Percentiles rank a stretch among this genome's conserved stretches.
Evolutionary conservation across 2,888 invertebrate species (phyloP).

Genomic region (Melanostoma mellinum): DNA sequence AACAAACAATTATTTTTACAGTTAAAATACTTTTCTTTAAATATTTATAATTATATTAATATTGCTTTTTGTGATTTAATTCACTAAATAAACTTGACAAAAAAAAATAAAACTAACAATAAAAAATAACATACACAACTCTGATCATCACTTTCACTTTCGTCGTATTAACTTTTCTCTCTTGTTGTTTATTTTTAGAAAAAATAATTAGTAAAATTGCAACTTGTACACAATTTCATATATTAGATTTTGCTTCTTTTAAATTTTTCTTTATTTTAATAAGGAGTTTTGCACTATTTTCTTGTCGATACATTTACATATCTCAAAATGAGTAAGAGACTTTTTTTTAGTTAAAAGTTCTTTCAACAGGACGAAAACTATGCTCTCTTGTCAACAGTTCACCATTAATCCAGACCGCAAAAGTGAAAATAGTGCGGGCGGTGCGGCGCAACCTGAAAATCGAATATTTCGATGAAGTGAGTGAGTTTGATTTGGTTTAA

Average conservation of each 20-base stretch:
- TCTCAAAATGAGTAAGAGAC: constrained; percentile 34
- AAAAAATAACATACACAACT: constrained; percentile 33
- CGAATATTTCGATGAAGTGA: constrained; percentile 72
- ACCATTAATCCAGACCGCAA: constrained; percentile 60
- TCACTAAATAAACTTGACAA: constrained; percentile 30
- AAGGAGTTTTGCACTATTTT: constrained; percentile 59
- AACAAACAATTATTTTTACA: constrained; percentile 16
- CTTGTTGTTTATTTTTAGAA: neutral
- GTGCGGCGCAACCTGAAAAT: constrained; percentile 67
- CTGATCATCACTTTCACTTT: constrained; percentile 56
- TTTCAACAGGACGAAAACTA: constrained; percentile 45
- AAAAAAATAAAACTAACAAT: neutral
- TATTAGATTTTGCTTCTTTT: constrained; percentile 11
- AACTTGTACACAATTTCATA: neutral
- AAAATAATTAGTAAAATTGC: neutral
- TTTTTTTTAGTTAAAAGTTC: constrained; percentile 1
- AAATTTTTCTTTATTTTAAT: constrained; percentile 35
- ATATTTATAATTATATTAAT: constrained; percentile 25
- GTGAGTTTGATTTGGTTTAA: constrained; percentile 45
- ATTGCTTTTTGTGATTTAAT: constrained; percentile 24
- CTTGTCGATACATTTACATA: constrained; percentile 53
- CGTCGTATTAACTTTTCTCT: constrained; percentile 15
- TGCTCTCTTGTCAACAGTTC: constrained; percentile 63
- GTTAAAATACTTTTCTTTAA: neutral
- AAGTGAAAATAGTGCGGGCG: constrained; percentile 29